Percentiles rank a stretch among this genome's conserved stretches.
phyloP scores from a whole-genome alignment of 64 coral and sea anemone species.

The Pocillopora verrucosa region DNA sequence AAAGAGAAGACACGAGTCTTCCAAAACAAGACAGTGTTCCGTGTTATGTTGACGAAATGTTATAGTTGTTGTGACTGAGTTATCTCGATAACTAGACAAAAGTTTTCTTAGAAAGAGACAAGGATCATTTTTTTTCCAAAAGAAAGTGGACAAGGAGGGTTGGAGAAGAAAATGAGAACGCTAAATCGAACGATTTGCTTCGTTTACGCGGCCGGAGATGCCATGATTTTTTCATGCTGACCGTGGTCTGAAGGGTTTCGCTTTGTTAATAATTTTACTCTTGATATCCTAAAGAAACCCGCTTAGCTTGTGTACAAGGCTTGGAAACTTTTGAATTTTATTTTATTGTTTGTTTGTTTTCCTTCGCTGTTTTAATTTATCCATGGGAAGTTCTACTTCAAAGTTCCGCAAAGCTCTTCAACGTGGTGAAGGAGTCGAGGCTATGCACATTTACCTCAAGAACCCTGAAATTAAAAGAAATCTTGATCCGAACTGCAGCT shows the following conservation, averaged over 20 bases:
- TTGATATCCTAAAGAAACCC: not conserved
- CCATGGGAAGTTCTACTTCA: conserved; percentile 85
- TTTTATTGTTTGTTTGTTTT: not conserved
- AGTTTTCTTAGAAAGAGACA: not conserved
- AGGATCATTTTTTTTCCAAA: not conserved
- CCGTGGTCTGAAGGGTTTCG: not conserved
- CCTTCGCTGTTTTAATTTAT: not conserved
- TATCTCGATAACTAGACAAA: not conserved
- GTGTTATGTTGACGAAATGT: conserved; percentile 1
- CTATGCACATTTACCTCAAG: conserved; percentile 90
- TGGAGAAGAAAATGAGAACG: not conserved
- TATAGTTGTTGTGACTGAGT: conserved; percentile 3
- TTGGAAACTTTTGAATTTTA: not conserved
- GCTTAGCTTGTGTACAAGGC: not conserved
- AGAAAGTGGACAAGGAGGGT: not conserved
- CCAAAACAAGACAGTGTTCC: conserved; percentile 23
- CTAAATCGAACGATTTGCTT: not conserved
- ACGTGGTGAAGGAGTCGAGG: conserved; percentile 94
- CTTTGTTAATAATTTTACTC: not conserved
- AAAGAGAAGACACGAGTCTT: conserved; percentile 46
- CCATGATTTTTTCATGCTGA: not conserved
- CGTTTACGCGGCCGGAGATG: not conserved
- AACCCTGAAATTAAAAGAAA: conserved; percentile 93
- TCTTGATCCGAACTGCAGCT: conserved; percentile 79
- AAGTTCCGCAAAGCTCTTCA: conserved; percentile 98